Evolutionary conservation across 2,888 invertebrate genomes (phyloP).

Genomic region (Steromphala cineraria): DNA sequence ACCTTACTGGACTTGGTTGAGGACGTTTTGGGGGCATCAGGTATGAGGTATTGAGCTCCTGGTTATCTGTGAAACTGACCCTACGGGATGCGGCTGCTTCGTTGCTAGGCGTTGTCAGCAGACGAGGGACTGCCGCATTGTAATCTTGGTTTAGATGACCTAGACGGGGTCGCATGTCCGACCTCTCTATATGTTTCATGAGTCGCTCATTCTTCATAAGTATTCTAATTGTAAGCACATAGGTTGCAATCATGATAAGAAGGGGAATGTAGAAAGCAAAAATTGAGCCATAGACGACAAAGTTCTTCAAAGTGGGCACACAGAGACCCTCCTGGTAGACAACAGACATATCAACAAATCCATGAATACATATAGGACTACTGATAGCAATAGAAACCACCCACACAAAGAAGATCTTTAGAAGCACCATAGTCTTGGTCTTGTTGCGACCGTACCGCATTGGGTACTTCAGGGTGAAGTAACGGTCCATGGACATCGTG

Average conservation of each 20-base stretch:
- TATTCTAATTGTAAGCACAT: slow-evolving; percentile 91
- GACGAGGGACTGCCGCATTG: neutral
- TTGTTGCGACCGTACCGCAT: slow-evolving; percentile 81
- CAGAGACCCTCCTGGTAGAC: slow-evolving; percentile 66
- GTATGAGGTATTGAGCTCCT: neutral
- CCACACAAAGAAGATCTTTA: slow-evolving; percentile 97
- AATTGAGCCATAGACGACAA: slow-evolving; percentile 89
- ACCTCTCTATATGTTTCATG: slow-evolving; percentile 59
- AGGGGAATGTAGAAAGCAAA: slow-evolving; percentile 97
- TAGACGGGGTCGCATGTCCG: slow-evolving; percentile 41
- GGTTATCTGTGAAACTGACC: neutral
- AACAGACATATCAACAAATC: slow-evolving; percentile 61
- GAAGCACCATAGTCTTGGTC: slow-evolving; percentile 71
- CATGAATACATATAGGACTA: slow-evolving; percentile 74
- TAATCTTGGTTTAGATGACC: neutral
- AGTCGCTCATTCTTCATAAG: slow-evolving; percentile 83
- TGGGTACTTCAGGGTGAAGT: slow-evolving; percentile 92
- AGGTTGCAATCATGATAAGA: slow-evolving; percentile 94
- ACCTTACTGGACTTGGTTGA: neutral
- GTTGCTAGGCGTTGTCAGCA: neutral
- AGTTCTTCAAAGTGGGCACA: slow-evolving; percentile 63
- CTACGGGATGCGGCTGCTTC: neutral
- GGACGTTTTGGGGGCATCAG: slow-evolving; percentile 4
- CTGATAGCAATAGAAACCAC: slow-evolving; percentile 82
- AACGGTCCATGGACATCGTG: slow-evolving; percentile 81